Evolutionary conservation across 2,888 invertebrate species (phyloP).

Genomic region (Leucophenga maculata): DNA sequence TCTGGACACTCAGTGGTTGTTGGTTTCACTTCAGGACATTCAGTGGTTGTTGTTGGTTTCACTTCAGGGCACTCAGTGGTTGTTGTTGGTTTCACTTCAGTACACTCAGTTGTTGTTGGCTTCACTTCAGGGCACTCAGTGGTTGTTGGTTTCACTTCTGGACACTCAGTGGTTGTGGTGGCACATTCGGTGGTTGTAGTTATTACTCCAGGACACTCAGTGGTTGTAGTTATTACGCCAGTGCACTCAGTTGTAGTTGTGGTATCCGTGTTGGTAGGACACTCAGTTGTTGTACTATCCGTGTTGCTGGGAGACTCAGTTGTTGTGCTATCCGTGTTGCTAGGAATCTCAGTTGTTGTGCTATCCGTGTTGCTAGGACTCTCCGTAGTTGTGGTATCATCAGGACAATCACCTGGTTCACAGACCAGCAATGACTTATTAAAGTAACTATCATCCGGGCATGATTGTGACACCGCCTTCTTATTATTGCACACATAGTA

Average conservation of each 20-base stretch:
- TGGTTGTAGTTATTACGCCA: neutral
- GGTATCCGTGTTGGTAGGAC: neutral
- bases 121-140: neutral
- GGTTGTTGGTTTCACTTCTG: neutral
- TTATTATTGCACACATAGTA: constrained; percentile 11
- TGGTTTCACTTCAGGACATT: neutral
- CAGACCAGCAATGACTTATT: constrained; percentile 20
- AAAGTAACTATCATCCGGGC: constrained; percentile 35
- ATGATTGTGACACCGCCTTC: constrained; percentile 27
- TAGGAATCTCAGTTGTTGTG: neutral
- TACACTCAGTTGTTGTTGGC: constrained; percentile 1
- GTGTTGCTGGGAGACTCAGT: neutral
- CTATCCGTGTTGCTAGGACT: neutral
- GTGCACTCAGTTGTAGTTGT: neutral
- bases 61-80: neutral
- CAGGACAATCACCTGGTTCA: constrained; percentile 35
- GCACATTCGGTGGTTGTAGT: neutral
- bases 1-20: neutral
- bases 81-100: neutral
- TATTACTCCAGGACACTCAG: neutral
- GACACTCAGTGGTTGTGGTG: neutral
- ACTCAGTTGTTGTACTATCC: neutral
- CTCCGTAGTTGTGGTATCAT: constrained; percentile 9
- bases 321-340: neutral
- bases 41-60: neutral